These are phyloP conservation scores for Nemoura dubitans DNA, from an alignment of 2,888 invertebrate genomes.

Conservation along the genomic window DNA sequence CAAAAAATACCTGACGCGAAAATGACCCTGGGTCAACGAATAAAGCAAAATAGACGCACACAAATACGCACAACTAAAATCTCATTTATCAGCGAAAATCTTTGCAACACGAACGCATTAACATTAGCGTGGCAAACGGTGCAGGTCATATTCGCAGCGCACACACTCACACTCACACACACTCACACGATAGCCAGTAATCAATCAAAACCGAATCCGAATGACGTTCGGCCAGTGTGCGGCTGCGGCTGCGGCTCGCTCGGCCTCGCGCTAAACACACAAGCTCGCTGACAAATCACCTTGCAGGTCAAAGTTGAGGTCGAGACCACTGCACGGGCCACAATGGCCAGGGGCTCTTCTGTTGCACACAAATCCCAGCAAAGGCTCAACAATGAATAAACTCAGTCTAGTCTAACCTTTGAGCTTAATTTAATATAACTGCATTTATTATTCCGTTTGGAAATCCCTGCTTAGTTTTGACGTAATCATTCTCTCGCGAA, in stretches of 20 bases:
- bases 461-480: not conserved
- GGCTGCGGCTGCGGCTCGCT: too few species aligned
- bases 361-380: not conserved
- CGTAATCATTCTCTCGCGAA: not conserved
- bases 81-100: constrained; percentile 26
- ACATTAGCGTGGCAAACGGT: constrained; percentile 9
- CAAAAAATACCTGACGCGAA: not conserved
- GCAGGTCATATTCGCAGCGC: not conserved
- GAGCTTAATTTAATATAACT: not conserved
- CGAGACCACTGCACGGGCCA: not conserved
- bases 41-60: not conserved
- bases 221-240: not conserved
- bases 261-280: constrained; percentile 8
- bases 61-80: constrained; percentile 14
- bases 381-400: not conserved
- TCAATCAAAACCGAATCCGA: constrained; percentile 28
- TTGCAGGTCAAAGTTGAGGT: not conserved
- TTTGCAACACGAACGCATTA: constrained; percentile 26
- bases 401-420: not conserved
- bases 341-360: not conserved
- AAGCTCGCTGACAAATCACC: constrained; percentile 35
- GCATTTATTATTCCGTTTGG: not conserved
- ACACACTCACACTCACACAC: too few species aligned
- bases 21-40: not conserved
- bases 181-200: constrained; percentile 33